Evolutionary conservation across 1,140 invertebrate species (phyloP), one percentile per base, ranked within the genome.

Genomic region (Mizuhopecten yessoensis): DNA sequence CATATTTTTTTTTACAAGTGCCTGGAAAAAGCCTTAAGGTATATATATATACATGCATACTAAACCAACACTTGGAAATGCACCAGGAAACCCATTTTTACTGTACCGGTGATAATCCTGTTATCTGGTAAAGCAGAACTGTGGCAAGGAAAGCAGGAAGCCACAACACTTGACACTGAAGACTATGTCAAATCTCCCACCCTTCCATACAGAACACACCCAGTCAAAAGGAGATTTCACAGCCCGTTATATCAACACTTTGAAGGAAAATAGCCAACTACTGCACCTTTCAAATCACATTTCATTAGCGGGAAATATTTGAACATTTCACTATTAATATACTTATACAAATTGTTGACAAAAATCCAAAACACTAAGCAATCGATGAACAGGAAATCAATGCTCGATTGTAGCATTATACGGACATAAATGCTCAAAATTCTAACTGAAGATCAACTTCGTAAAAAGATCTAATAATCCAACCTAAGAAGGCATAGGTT

Each of bases 111-210:
- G 23, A 75, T 75, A 29, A 75, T 75, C 57, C n/a, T 29, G 57
- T 75, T 75, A 75, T 75, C 57, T 75, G 57, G 57, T 75, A 75
- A 75, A 75, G 29, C 57, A 75, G 57, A 75, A 75, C 23, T 75
- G 57, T 29, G 29, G 57, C 23, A 29, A 13, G 57, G 5, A 75
- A 75, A 75, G 57, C 57, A 75, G 57, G 57, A 75, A 75, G 57
- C 57, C 57, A 75, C n/a, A 29, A n/a, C 17, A 75, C 57, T 75
- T 75, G n/a, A 49, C 45, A 49, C 20, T 75, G n/a, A 39, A 39
- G 23, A 17, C n/a, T 29, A 75, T n/a, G 11, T 11, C n/a, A n/a
- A 75, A 17, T 57, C 45, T 57, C 13, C 23, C 45, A 23, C 45
- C 57, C 57, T 75, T 75, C 57, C 23, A 29, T 75, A 29, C 57